A percentile compares a stretch with the other conserved stretches of the same genome.
Evolutionary conservation across 2,113 vertebrate genomes (phyloP).

Genomic region (Rhynchomys soricoides): DNA sequence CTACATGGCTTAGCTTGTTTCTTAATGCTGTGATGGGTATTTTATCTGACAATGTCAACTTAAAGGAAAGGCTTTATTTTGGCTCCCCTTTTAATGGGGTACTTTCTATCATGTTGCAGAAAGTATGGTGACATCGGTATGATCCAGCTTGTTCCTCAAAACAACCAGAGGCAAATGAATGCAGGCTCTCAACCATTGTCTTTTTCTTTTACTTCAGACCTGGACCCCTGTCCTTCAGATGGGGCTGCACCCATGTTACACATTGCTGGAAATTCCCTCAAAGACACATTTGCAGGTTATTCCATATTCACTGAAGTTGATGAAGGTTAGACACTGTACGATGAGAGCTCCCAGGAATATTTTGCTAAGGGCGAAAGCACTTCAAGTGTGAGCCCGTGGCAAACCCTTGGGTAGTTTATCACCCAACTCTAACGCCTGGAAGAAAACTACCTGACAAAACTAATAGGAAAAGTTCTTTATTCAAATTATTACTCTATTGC

Average conservation of each 20-base stretch:
- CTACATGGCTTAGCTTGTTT: background rate
- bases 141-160: background rate
- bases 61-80: background rate
- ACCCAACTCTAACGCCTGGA: slow-evolving; percentile 67
- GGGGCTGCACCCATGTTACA: background rate
- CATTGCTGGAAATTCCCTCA: background rate
- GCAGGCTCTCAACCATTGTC: background rate
- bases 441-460: slow-evolving; percentile 83
- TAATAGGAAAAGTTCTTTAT: slow-evolving; percentile 82
- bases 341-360: slow-evolving; percentile 57
- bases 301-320: background rate
- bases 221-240: too few species aligned
- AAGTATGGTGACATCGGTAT: background rate
- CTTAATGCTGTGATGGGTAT: background rate
- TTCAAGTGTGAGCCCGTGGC: slow-evolving; percentile 70
- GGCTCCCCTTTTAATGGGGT: background rate
- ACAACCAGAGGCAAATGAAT: background rate
- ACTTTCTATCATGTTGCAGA: background rate
- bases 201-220: background rate
- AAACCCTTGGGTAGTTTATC: slow-evolving; percentile 72
- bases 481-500: slow-evolving; percentile 82
- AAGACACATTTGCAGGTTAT: background rate
- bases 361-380: slow-evolving; percentile 61
- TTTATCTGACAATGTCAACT: background rate
- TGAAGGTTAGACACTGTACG: background rate